Percentiles rank a stretch among this genome's conserved stretches.
These are phyloP conservation scores for Stegodyphus dumicola DNA, from an alignment of 1,140 invertebrate genomes.

Conservation along the genomic window DNA sequence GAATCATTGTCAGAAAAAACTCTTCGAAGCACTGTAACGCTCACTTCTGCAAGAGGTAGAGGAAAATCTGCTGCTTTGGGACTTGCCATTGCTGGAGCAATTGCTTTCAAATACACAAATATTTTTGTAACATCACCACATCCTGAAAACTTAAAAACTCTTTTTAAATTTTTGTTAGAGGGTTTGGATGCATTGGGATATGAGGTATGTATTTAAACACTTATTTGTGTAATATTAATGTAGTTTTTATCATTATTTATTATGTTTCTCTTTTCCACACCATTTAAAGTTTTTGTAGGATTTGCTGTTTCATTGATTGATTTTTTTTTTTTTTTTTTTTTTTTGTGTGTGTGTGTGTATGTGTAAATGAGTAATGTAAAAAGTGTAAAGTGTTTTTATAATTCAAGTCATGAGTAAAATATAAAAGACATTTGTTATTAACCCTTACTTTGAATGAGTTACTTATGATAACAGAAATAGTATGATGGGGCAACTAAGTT, in stretches of 20 bases:
- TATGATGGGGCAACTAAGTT: no score
- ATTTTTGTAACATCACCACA: constrained; percentile 98
- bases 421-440: no score
- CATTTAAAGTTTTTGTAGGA: no score
- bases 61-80: constrained; percentile 99
- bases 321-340: no score
- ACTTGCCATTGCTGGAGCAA: constrained; percentile 80
- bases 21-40: constrained; percentile 87
- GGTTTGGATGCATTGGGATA: constrained; percentile 95
- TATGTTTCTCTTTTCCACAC: no score
- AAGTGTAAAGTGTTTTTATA: no score
- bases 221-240: not conserved
- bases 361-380: no score
- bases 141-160: constrained; percentile 96
- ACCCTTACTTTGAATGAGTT: no score
- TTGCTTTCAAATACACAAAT: constrained; percentile 91
- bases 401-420: no score
- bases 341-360: no score
- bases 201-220: constrained; percentile 56
- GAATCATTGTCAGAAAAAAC: constrained; percentile 96
- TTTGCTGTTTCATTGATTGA: no score
- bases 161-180: constrained; percentile 98
- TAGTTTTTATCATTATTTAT: not conserved
- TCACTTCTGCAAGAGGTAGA: constrained; percentile 95
- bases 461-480: no score